These are phyloP conservation scores for Centropyge bicolor DNA, from an alignment of 2,797 vertebrate genomes.

Conservation along the genomic window DNA sequence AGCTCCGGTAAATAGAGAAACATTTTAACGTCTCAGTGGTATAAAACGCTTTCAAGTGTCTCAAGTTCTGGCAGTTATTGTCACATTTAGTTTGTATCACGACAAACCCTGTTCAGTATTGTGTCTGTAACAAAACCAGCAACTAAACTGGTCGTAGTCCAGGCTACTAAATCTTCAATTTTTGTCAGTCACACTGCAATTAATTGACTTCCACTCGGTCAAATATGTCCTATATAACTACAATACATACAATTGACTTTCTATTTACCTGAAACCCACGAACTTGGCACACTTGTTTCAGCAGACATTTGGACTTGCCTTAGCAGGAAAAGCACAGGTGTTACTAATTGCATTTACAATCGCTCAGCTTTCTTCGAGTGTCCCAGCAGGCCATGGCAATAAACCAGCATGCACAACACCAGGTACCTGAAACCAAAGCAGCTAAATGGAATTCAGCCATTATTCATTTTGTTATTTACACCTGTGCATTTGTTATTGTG, in stretches of 20 bases:
- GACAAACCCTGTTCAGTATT: neutral
- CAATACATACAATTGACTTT: neutral
- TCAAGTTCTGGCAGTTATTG: no score
- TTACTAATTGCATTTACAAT: neutral
- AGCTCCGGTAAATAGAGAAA: neutral
- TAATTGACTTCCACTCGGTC: neutral
- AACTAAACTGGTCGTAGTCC: neutral
- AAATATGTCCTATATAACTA: neutral
- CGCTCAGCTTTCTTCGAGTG: neutral
- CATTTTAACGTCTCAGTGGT: neutral
- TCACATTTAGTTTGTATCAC: neutral
- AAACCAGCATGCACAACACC: neutral
- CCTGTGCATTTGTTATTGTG: neutral
- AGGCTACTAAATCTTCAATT: neutral
- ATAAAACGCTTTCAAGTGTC: neutral
- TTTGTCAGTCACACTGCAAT: neutral
- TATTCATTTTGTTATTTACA: neutral
- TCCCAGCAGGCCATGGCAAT: neutral
- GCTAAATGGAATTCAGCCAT: neutral
- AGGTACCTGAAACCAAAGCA: no score
- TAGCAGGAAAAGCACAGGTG: neutral
- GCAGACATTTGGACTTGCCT: neutral
- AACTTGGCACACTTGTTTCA: neutral
- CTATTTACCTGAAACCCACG: neutral
- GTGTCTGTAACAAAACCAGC: neutral